A percentile compares a stretch with the other conserved stretches of the same genome.
phyloP scores from a whole-genome alignment of 2,797 vertebrate species.

The Urocyon cinereoargenteus region DNA sequence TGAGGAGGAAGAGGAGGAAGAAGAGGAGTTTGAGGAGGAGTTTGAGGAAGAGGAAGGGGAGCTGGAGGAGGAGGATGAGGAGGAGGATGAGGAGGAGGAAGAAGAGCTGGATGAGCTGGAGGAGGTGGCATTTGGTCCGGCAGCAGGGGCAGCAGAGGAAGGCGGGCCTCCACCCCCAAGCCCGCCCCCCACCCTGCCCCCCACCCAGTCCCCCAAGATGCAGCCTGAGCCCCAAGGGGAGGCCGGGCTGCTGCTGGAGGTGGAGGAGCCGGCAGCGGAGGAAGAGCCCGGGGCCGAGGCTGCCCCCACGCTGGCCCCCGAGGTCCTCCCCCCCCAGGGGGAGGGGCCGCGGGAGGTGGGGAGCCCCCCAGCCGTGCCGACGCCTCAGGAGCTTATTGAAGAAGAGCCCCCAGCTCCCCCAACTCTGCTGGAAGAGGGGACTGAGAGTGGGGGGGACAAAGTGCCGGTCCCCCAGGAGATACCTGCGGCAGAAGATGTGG shows the following conservation, averaged over 20 bases:
- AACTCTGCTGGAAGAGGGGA: conserved; percentile 66
- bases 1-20: conserved; percentile 89
- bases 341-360: conserved; percentile 24
- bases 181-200: conserved; percentile 69
- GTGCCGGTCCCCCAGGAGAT: background rate
- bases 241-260: conserved; percentile 76
- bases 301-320: conserved; percentile 19
- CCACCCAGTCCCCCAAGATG: conserved; percentile 57
- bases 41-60: conserved; percentile 88
- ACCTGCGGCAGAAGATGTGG: conserved; percentile 72
- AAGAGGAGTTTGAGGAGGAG: conserved; percentile 90
- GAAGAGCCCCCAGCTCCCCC: conserved; percentile 71
- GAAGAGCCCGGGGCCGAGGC: conserved; percentile 23
- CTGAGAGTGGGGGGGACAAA: background rate
- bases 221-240: conserved; percentile 57
- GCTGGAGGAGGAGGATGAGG: conserved; percentile 85
- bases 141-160: conserved; percentile 88
- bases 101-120: conserved; percentile 89
- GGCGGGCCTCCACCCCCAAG: conserved; percentile 66
- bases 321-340: conserved; percentile 56
- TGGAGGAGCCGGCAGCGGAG: conserved; percentile 65
- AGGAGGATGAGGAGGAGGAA: conserved; percentile 85
- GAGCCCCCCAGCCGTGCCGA: background rate
- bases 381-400: conserved; percentile 55
- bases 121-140: conserved; percentile 88